phyloP scores from a whole-genome alignment of 2,797 vertebrate genomes.

The Ispidina picta region DNA sequence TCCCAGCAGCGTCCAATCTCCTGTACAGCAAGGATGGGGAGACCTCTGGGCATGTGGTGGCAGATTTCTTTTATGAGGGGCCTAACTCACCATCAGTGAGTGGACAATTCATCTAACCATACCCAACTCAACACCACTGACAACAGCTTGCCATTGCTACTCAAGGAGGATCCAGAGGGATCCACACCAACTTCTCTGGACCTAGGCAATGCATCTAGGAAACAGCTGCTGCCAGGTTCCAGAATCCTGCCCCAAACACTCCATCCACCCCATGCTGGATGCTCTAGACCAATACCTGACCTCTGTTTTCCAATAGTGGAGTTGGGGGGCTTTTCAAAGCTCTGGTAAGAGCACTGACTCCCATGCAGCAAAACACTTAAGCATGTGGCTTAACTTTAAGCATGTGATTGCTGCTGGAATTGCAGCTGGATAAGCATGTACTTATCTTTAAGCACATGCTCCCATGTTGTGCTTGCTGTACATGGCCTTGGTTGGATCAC shows the following conservation, averaged over 20 bases:
- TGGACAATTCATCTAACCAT: background rate
- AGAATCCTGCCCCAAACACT: background rate
- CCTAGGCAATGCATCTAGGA: background rate
- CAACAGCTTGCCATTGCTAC: background rate
- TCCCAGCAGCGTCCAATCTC: background rate
- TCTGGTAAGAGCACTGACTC: background rate
- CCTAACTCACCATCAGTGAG: background rate
- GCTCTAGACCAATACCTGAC: background rate
- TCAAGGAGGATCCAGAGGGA: background rate
- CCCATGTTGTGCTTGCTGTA: background rate
- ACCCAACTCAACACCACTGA: background rate
- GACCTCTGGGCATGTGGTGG: background rate
- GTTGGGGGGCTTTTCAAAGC: background rate
- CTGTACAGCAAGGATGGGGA: background rate
- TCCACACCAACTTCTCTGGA: background rate
- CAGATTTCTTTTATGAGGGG: background rate
- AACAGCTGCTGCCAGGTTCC: background rate
- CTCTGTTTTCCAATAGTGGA: background rate
- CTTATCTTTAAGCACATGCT: background rate
- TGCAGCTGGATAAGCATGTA: background rate
- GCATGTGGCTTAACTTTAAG: background rate
- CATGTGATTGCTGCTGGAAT: background rate
- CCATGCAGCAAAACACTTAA: background rate
- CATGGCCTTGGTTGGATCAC: background rate
- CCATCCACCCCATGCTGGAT: background rate